Evolutionary conservation across 2,113 vertebrate species (phyloP), one percentile per base, ranked within the genome.

Genomic region (Conger conger): DNA sequence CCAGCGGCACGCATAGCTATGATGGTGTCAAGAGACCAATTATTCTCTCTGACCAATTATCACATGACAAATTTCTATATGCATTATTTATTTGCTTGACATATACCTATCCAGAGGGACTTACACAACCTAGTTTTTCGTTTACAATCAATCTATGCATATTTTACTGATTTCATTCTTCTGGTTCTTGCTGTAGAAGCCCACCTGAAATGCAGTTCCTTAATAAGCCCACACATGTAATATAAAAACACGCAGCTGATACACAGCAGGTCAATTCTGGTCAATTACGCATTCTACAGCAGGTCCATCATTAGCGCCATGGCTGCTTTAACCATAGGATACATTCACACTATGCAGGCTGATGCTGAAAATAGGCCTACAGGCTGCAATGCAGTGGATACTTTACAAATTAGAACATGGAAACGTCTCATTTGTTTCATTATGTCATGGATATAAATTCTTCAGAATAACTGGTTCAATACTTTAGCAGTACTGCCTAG

Each of bases 1-100:
- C 45, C 2, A 35, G 35, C 13, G 36, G 81, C 33, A 63, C 53
- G 89, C 91, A 92, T 90, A 80, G 38, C 73, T 73, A 27, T 6
- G n/a, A 73, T 16, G 63, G 18, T 20, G 63, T 38, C n/a, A 53
- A 33, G 68, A 30, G 30, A 37, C 53, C n/a, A n/a, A n/a, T n/a
- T n/a, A n/a, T 78, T 78, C 1, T 17, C 30, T 45, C n/a, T 42
- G 6, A 63, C 11, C 18, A 3, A 63, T 63, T 63, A 63, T 5
- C 27, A 63, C 4, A 63, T 63, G 1, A 27, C 57, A 63, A 20
- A 23, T 23, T 27, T 4, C 18, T 27, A 23, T 4, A 63, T 27
- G 4, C 23, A 63, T 63, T 23, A 23, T 57, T 57, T 57, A 57
- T 63, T 63, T 63, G 57, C 20, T 63, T 63, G 23, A 27, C 18